Base-by-base conservation (phyloP, 2,113 vertebrate genomes). In the Sclerurus mexicanus region DNA sequence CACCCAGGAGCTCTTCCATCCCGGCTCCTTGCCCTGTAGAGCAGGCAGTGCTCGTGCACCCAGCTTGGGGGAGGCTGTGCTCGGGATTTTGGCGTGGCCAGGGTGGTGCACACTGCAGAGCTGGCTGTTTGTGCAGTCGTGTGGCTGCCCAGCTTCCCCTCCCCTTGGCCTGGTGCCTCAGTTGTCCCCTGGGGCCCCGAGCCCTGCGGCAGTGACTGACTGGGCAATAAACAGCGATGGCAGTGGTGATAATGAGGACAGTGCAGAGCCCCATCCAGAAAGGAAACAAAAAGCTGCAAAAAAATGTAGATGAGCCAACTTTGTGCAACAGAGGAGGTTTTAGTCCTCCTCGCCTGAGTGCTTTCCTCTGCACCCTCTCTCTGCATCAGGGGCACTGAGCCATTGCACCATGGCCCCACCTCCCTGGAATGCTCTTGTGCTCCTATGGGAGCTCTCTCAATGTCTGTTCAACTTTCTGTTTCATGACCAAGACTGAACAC, bases 361-460 rank as follows among this genome's bases (percentile, higher is more conserved):
- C 35, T 52, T 37, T 28, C 24, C 69, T 63, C 40, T 12, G 39
- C 46, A 9, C 28, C 25, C 39, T 55, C 33, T 7, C 25, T 18
- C 75, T 39, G 50, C 39, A 7, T 7, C 56, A 23, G 56, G 30
- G 46, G 46, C 63, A 33, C 46, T 0, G 8, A 59, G 75, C 44
- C 14, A 1, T 3, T 2, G 0, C 37, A 4, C 21, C 4, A 0
- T 5, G 37, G 3, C 14, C 0, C 71, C 22, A 18, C 22, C 25
- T 52, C 39, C 46, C 9, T 4, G 50, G 22, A 40, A 19, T 25
- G 60, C 73, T 37, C 7, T 3, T 35, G 20, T 33, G 19, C 15
- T 84, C 42, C 73, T n/a, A 3, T 0, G 3, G 60, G 46, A 80
- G 33, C 28, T 52, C 37, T 25, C 37, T 22, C 8, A 28, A 60